Conservation (phyloP, 1,140 invertebrate species). For the Drosophila athabasca region DNA sequence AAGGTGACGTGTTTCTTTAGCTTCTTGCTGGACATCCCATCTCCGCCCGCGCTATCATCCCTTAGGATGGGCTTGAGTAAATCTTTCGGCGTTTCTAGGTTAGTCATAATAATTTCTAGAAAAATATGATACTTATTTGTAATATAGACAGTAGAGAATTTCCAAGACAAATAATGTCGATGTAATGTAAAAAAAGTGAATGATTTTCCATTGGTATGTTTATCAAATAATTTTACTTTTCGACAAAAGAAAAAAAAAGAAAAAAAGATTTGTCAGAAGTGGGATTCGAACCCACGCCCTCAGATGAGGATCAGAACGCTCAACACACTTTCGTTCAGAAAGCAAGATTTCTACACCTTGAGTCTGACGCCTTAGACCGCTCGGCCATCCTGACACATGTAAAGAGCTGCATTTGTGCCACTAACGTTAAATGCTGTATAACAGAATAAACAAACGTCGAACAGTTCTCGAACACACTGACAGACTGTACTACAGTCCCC, state of each 20-base stretch:
- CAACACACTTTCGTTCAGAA: conserved; percentile 56
- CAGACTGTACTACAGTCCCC: not conserved
- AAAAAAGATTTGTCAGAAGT: conserved; percentile 91
- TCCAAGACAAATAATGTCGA: conserved; percentile 4
- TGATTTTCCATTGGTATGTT: not conserved
- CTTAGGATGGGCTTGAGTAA: conserved; percentile 23
- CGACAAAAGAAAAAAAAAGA: conserved; percentile 22
- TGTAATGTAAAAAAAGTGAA: no score
- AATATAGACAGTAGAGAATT: conserved; percentile 1
- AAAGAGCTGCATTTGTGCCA: conserved; percentile 15
- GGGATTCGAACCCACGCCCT: conserved; percentile 95
- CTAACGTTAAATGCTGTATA: conserved; percentile 1
- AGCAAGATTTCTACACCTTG: conserved; percentile 83
- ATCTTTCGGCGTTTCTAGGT: not conserved
- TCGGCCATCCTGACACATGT: conserved; percentile 86
- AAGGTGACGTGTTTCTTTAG: conserved; percentile 44
- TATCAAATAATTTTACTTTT: no score
- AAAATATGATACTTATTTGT: not conserved
- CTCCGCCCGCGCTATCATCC: not conserved
- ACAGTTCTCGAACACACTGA: not conserved
- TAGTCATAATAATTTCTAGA: not conserved
- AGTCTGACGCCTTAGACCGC: conserved; percentile 90
- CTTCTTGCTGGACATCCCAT: not conserved
- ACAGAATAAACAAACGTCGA: not conserved
- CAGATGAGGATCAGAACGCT: conserved; percentile 91